Evolutionary conservation across 37 sponge, comb jelly and placozoan species (phyloP).

Genomic region (Oopsacas minuta): DNA sequence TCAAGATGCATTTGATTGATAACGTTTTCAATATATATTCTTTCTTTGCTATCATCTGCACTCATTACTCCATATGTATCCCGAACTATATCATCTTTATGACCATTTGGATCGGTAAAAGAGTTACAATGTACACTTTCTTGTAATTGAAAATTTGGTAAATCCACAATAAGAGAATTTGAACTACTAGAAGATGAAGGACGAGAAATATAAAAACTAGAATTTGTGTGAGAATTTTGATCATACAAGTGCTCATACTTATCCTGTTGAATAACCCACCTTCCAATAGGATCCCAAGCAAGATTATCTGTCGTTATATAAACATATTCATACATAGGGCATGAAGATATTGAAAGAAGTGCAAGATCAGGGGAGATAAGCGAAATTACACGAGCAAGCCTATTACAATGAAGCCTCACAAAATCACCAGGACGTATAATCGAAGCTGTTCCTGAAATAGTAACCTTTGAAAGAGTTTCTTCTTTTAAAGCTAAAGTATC

Average conservation of each 20-base stretch:
- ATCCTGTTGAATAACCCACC: not conserved
- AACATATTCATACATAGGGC: not conserved
- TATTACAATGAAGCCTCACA: not conserved
- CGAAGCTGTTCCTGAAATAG: not conserved
- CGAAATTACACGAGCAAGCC: not conserved
- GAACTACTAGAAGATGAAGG: not conserved
- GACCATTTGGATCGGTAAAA: not conserved
- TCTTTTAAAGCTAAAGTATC: not conserved
- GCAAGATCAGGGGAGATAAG: not conserved
- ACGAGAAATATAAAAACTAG: not conserved
- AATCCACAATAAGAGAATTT: not conserved
- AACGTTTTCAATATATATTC: not conserved
- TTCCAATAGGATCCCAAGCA: not conserved
- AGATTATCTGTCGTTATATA: not conserved
- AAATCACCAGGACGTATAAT: not conserved
- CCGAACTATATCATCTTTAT: not conserved
- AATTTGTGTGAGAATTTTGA: no score
- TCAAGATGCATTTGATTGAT: not conserved
- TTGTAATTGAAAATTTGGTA: not conserved
- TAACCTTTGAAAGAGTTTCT: not conserved
- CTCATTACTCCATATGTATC: not conserved
- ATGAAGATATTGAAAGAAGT: not conserved
- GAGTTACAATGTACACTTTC: not conserved
- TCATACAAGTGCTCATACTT: not conserved
- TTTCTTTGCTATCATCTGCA: not conserved